Conservation (phyloP, 2,113 vertebrate species). For the Paratilapia polleni region DNA sequence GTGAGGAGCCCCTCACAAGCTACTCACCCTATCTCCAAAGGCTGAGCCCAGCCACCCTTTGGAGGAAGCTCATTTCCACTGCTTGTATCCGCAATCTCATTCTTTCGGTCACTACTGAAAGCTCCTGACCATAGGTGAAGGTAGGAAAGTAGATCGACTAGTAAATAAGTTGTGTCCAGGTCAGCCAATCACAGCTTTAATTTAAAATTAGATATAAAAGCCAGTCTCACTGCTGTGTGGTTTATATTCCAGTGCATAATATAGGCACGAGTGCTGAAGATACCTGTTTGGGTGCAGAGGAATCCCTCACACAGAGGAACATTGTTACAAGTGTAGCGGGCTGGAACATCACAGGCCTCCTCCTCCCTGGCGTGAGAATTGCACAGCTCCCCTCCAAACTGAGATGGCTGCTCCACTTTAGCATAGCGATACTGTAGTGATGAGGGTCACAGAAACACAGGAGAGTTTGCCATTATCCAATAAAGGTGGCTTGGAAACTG, state of each 20-base stretch:
- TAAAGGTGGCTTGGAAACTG: constrained; percentile 27
- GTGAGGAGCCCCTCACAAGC: too few species aligned
- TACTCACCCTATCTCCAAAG: too few species aligned
- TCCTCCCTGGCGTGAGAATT: constrained; percentile 80
- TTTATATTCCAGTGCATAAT: background rate
- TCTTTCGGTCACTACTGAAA: background rate
- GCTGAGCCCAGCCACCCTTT: background rate
- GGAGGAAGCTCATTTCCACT: background rate
- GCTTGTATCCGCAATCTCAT: background rate
- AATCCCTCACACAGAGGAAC: constrained; percentile 88
- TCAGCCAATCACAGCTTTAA: background rate
- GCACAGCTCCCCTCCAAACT: constrained; percentile 87
- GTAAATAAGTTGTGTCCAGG: background rate
- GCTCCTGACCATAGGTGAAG: too few species aligned
- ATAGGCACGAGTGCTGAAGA: too few species aligned
- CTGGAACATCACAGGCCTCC: constrained; percentile 80
- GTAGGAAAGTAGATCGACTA: background rate
- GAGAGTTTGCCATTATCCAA: background rate
- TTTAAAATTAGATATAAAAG: fast-evolving
- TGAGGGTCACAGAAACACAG: constrained; percentile 34
- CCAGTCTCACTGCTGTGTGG: background rate
- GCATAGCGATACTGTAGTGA: constrained; percentile 85
- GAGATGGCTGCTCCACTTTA: constrained; percentile 83
- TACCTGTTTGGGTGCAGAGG: constrained; percentile 88
- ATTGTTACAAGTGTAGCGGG: constrained; percentile 80